Evolutionary conservation across 2,113 vertebrate genomes (phyloP).

Genomic region (Leucopsar rothschildi): DNA sequence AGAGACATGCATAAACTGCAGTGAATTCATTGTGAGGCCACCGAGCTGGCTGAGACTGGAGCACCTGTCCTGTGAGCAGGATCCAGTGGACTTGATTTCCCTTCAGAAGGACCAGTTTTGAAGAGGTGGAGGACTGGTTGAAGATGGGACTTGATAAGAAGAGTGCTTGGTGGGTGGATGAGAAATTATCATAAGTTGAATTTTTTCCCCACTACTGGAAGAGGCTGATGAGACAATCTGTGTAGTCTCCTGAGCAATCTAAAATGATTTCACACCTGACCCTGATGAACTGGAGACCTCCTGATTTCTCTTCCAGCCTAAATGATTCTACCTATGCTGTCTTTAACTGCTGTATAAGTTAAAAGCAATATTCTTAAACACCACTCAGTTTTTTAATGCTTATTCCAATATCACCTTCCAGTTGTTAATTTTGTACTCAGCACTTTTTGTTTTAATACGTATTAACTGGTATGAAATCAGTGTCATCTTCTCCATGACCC

Average conservation of each 20-base stretch:
- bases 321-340: neutral
- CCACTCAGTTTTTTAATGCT: neutral
- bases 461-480: neutral
- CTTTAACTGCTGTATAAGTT: neutral
- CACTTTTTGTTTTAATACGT: neutral
- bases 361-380: neutral
- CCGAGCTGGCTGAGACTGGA: neutral
- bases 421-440: neutral
- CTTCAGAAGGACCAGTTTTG: neutral
- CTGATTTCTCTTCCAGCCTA: neutral
- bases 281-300: neutral
- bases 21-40: neutral
- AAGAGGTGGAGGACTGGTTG: rapidly evolving
- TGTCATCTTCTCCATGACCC: neutral
- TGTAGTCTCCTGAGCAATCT: neutral
- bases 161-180: neutral
- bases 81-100: neutral
- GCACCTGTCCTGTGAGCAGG: neutral
- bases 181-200: neutral
- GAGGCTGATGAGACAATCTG: neutral
- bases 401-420: neutral
- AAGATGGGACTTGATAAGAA: neutral
- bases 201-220: neutral
- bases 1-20: neutral
- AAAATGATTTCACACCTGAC: neutral